These are phyloP conservation scores for Pseudobourletiella spinata DNA, from an alignment of 1,140 invertebrate genomes.

Conservation along the genomic window DNA sequence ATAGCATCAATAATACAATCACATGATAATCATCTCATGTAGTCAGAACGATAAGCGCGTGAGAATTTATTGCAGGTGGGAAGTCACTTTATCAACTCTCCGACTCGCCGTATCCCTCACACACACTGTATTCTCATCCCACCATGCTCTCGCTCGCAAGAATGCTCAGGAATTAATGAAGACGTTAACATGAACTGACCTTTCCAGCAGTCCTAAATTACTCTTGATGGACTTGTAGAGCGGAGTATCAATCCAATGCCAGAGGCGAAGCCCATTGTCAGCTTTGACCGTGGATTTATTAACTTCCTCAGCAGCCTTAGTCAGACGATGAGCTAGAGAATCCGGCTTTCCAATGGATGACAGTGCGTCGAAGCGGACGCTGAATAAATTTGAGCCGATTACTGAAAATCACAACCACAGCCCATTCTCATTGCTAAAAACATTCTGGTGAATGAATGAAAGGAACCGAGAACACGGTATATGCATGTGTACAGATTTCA, in stretches of 20 bases:
- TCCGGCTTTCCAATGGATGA: conserved; percentile 40
- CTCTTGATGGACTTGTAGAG: conserved; percentile 58
- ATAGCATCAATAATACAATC: too few relatives aligned
- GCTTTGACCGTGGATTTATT: conserved; percentile 61
- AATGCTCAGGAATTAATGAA: too few relatives aligned
- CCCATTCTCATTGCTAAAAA: conserved; percentile 28
- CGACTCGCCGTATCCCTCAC: too few relatives aligned
- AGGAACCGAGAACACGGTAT: too few relatives aligned
- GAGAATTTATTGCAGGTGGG: too few relatives aligned
- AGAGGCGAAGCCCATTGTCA: conserved; percentile 64
- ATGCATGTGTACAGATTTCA: too few relatives aligned
- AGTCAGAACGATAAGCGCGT: too few relatives aligned
- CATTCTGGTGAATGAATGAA: conserved; percentile 28
- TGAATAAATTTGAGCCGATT: conserved; percentile 26
- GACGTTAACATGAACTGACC: too few relatives aligned
- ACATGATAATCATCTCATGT: too few relatives aligned
- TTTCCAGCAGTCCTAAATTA: conserved; percentile 61
- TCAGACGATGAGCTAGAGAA: conserved; percentile 57
- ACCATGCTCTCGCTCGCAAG: too few relatives aligned
- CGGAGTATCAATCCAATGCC: conserved; percentile 61
- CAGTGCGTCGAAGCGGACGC: conserved; percentile 36
- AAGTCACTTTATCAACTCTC: too few relatives aligned
- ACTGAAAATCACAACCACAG: conserved; percentile 15
- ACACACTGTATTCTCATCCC: too few relatives aligned
- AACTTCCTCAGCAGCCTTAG: conserved; percentile 58